Percentiles rank a stretch among this genome's conserved stretches.
Conservation (phyloP, 2,888 invertebrate species). For the Agriotes lineatus region DNA sequence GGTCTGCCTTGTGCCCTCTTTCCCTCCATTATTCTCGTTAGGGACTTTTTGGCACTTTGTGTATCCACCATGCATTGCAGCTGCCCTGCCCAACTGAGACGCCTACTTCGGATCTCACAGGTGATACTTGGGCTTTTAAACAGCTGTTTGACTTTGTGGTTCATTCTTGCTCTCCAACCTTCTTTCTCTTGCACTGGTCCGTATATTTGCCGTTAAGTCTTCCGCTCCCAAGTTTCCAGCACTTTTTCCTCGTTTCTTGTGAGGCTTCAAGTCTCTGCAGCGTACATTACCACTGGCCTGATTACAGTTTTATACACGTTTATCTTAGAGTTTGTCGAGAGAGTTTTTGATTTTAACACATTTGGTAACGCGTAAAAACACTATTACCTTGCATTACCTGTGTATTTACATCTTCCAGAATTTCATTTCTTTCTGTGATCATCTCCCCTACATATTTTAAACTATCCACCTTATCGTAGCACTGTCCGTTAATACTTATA, state of each 20-base stretch:
- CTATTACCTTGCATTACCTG: not conserved
- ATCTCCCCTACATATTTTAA: not conserved
- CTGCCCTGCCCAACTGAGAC: not conserved
- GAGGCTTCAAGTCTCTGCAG: not conserved
- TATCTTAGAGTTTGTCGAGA: not conserved
- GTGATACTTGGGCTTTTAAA: conserved; percentile 1
- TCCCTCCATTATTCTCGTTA: not conserved
- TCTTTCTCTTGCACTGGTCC: not conserved
- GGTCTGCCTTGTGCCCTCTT: not conserved
- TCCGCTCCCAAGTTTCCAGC: not conserved
- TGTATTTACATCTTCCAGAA: not conserved
- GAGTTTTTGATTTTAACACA: not conserved
- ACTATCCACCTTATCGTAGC: not conserved
- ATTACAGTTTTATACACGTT: not conserved
- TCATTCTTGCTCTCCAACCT: not conserved
- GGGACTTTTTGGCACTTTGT: not conserved
- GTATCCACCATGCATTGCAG: not conserved
- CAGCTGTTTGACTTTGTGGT: not conserved
- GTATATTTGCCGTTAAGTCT: not conserved
- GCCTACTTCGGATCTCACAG: not conserved
- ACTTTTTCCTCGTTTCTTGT: not conserved
- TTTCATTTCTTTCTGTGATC: not conserved
- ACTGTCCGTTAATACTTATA: not conserved
- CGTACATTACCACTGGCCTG: not conserved
- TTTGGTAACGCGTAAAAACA: not conserved